These are phyloP conservation scores for Elaphurus davidianus DNA, from an alignment of 2,113 vertebrate species.

Conservation along the genomic window DNA sequence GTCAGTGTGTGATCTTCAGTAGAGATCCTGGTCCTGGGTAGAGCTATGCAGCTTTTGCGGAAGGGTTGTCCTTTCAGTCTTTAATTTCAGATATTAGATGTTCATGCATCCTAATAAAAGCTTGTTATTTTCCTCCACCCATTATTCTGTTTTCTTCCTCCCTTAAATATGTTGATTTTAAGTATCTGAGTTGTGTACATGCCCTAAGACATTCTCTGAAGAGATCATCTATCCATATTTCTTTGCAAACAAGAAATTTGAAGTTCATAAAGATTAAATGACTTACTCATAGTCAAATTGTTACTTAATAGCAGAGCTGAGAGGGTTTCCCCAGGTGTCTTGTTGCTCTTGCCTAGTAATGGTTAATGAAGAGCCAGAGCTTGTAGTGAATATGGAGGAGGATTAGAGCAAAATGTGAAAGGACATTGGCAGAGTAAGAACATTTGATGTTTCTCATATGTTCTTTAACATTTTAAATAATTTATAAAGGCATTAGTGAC, in stretches of 20 bases:
- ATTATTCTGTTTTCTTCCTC: neutral
- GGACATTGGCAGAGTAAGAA: neutral
- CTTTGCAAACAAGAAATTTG: neutral
- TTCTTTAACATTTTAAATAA: neutral
- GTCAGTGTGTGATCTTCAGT: neutral
- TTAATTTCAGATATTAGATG: neutral
- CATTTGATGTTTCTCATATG: neutral
- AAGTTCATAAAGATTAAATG: neutral
- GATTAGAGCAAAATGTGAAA: neutral
- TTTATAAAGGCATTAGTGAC: neutral
- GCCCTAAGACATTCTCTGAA: neutral
- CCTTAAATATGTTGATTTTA: neutral
- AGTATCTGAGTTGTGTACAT: neutral
- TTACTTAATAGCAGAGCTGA: neutral
- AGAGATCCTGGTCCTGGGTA: neutral
- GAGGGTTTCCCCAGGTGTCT: neutral
- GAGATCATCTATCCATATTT: neutral
- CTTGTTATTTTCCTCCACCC: neutral
- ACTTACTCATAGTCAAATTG: neutral
- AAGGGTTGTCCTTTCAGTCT: neutral
- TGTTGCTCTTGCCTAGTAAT: neutral
- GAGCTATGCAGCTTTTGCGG: neutral
- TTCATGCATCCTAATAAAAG: neutral
- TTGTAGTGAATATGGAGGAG: neutral
- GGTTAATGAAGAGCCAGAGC: neutral